Base-by-base conservation (phyloP, 1,140 invertebrate genomes). In the Maconellicoccus hirsutus region DNA sequence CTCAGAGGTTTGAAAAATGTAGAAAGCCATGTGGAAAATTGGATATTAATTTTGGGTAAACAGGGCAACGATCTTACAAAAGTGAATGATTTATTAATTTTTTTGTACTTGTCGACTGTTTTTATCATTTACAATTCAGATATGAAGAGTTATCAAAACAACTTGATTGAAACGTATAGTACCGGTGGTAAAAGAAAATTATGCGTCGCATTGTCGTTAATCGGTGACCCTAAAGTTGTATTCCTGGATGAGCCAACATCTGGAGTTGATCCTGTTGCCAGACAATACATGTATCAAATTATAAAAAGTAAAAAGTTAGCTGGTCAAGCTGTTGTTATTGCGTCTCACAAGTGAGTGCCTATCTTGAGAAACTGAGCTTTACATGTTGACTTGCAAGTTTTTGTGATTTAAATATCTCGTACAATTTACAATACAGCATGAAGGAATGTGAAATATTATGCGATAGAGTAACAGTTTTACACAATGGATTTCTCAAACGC, bases 121-220 rank as follows among this genome's bases (percentile, higher is more conserved):
- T 59, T 59, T 16, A 59, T 16, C 16, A n/a, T n/a, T 61, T 61
- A 26, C 83, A 81, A 74, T n/a, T 82, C 86, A 76, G 75, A 73
- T 19, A 22, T 75, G 59, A 69, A 73, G 26, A 75, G 74, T 21
- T 75, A 74, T 66, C 66, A 70, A 42, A 42, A 76, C 70, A 70
- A 66, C 59, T 25, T 59, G 14, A 73, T 74, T 71, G 75, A 73
- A 19, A 71, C 27, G 10, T 77, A 77, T 52, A 96, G 92, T 77
- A 93, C 93, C 14, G 96, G 96, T 0, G 98, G 97, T 75, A 97
- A 96, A 78, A 84, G 96, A 59, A 97, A 98, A 79, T 80, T 99
- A 25, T 96, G 92, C 74, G 93, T 94, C 52, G 94, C 94, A 0
- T 86, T 99, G 66, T 91, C 96, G 6, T 87, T 97, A 73, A 84